Percentiles rank a stretch among this genome's conserved stretches.
Evolutionary conservation across 2,888 invertebrate species (phyloP).

Genomic region (Heliconius cydno): DNA sequence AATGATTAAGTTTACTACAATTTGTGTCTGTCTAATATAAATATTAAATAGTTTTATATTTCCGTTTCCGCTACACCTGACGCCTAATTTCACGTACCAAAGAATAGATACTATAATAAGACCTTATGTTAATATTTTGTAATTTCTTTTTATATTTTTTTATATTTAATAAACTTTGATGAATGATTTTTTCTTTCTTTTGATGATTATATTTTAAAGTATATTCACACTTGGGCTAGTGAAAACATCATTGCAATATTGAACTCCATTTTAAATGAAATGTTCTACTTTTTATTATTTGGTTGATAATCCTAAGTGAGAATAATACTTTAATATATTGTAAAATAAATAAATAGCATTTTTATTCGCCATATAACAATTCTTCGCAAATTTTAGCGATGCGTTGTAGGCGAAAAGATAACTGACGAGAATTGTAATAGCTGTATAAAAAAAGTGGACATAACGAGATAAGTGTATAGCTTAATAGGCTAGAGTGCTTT

Average conservation of each 20-base stretch:
- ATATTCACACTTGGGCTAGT: not conserved
- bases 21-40: not conserved
- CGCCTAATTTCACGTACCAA: constrained; percentile 44
- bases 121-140: constrained; percentile 4
- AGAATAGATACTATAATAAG: constrained; percentile 33
- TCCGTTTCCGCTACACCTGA: constrained; percentile 33
- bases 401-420: no score
- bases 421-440: no score
- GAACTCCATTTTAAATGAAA: not conserved
- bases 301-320: not conserved
- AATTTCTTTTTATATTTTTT: not conserved
- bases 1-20: constrained; percentile 10
- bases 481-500: not conserved
- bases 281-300: not conserved
- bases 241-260: not conserved
- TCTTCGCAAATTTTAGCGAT: no score
- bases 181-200: not conserved
- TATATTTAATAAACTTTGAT: constrained; percentile 5
- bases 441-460: no score
- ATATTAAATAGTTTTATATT: not conserved
- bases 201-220: not conserved
- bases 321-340: not conserved
- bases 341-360: not conserved
- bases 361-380: not conserved
- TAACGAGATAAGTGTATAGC: no score